These are phyloP conservation scores for Tribolium freemani DNA, from an alignment of 2,888 invertebrate genomes.

Conservation along the genomic window DNA sequence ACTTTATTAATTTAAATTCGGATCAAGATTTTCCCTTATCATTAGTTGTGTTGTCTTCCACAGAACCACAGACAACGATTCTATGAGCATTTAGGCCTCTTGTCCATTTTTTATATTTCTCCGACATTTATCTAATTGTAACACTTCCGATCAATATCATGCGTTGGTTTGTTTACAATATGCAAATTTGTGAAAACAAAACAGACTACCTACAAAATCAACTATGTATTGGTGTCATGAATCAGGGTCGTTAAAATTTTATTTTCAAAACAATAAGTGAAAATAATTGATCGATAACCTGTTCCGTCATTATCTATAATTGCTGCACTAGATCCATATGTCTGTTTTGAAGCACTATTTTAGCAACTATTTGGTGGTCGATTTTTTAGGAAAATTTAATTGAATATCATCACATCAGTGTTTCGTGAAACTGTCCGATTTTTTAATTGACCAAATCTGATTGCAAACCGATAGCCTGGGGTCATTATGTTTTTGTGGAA, in stretches of 20 bases:
- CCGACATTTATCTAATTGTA: background rate
- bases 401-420: too few species aligned
- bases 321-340: too few species aligned
- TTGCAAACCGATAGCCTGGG: background rate
- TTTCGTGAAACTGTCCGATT: background rate
- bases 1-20: background rate
- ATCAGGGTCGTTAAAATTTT: slow-evolving; percentile 34
- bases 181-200: slow-evolving; percentile 28
- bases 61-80: too few species aligned
- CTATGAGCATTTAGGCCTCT: background rate
- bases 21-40: background rate
- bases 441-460: background rate
- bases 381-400: background rate
- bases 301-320: background rate
- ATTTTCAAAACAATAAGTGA: slow-evolving; percentile 34
- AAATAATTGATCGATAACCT: slow-evolving; percentile 11
- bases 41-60: background rate
- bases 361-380: background rate
- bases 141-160: background rate
- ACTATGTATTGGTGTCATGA: slow-evolving; percentile 39
- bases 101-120: background rate
- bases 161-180: slow-evolving; percentile 4
- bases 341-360: too few species aligned
- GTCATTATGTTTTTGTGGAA: slow-evolving; percentile 7
- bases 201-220: slow-evolving; percentile 2